These are phyloP conservation scores for Heliothis peltigera DNA, from an alignment of 2,888 invertebrate genomes.

Conservation along the genomic window DNA sequence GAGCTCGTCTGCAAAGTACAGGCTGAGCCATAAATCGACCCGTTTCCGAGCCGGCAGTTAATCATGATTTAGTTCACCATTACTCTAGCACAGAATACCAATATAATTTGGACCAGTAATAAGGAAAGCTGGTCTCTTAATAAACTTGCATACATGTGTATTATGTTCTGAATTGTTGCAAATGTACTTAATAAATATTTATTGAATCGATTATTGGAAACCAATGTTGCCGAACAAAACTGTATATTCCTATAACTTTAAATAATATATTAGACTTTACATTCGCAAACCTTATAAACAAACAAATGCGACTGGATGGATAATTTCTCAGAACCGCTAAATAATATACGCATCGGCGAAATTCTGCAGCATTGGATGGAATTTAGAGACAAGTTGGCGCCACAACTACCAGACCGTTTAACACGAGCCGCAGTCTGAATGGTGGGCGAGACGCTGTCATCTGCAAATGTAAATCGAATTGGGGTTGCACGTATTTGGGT, in stretches of 20 bases:
- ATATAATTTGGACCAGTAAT: constrained; percentile 61
- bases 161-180: background rate
- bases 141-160: background rate
- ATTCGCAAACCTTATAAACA: constrained; percentile 4
- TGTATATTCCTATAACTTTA: constrained; percentile 33
- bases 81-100: constrained; percentile 44
- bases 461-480: constrained; percentile 14
- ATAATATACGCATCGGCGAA: constrained; percentile 1
- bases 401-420: constrained; percentile 14
- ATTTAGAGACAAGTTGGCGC: constrained; percentile 49
- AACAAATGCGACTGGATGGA: constrained; percentile 3
- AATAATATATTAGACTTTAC: constrained; percentile 17
- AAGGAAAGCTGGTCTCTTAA: constrained; percentile 52
- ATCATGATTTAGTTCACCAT: constrained; percentile 58
- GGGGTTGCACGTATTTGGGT: background rate
- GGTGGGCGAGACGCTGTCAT: constrained; percentile 8
- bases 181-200: background rate
- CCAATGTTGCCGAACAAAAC: background rate
- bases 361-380: constrained; percentile 22
- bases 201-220: background rate
- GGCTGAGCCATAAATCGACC: constrained; percentile 47
- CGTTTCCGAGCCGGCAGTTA: constrained; percentile 51
- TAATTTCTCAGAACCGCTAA: constrained; percentile 7
- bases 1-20: constrained; percentile 44
- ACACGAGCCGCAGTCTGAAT: constrained; percentile 10